Evolutionary conservation across 2,113 vertebrate species (phyloP).

Genomic region (Acanthisitta chloris): DNA sequence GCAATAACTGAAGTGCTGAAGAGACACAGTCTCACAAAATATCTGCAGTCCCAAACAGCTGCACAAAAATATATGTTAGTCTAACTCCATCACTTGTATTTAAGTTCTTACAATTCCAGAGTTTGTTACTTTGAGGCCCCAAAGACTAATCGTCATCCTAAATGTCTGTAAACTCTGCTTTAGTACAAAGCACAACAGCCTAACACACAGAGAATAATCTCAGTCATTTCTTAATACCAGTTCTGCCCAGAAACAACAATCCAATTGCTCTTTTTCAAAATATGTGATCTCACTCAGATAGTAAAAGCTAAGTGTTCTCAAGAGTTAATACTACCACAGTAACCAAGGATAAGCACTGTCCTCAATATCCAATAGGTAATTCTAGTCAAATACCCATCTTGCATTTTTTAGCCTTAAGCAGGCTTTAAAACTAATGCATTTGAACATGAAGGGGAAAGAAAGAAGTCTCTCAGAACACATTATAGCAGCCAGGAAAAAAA

Average conservation of each 20-base stretch:
- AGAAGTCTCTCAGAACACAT: background rate
- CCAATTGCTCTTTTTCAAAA: background rate
- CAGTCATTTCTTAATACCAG: background rate
- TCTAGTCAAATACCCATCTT: background rate
- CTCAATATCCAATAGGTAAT: background rate
- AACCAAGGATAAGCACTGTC: background rate
- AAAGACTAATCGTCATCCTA: background rate
- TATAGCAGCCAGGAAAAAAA: background rate
- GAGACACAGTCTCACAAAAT: background rate
- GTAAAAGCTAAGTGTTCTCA: background rate
- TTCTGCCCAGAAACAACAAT: background rate
- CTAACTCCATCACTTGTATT: background rate
- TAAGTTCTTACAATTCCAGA: background rate
- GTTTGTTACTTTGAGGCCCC: background rate
- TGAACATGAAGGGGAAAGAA: background rate
- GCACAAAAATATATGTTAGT: background rate
- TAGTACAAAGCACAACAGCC: background rate
- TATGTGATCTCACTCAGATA: background rate
- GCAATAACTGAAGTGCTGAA: background rate
- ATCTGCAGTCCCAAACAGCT: background rate
- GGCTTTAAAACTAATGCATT: conserved; percentile 47
- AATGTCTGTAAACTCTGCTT: background rate
- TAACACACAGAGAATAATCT: background rate
- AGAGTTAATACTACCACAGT: background rate
- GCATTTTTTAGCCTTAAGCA: conserved; percentile 44